Evolutionary conservation across 1,140 invertebrate genomes (phyloP).

Genomic region (Cyrtorhinus lividipennis): DNA sequence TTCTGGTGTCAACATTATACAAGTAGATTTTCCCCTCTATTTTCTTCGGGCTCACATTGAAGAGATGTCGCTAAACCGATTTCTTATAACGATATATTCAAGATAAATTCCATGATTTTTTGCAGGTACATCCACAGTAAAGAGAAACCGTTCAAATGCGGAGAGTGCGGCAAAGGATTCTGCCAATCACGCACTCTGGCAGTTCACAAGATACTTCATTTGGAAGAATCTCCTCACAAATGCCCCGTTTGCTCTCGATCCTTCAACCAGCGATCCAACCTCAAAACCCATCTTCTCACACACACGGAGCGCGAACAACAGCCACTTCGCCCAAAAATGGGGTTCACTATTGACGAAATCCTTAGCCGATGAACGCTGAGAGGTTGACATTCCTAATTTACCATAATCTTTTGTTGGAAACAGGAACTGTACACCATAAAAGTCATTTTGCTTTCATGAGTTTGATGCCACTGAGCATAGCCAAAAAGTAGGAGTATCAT

Average conservation of each 20-base stretch:
- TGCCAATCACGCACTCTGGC: constrained; percentile 87
- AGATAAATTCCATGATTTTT: constrained; percentile 1
- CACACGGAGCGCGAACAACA: constrained; percentile 34
- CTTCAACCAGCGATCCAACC: constrained; percentile 82
- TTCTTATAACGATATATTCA: not conserved
- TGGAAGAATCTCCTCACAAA: constrained; percentile 82
- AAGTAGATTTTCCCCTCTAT: too few relatives aligned
- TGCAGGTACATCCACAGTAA: constrained; percentile 91
- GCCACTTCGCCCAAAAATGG: constrained; percentile 20
- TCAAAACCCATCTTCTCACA: constrained; percentile 82
- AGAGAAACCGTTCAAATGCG: constrained; percentile 93
- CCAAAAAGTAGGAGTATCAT: too few relatives aligned
- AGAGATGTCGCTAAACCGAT: too few relatives aligned
- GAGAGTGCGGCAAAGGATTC: constrained; percentile 90
- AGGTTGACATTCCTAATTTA: not conserved
- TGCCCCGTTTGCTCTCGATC: constrained; percentile 71
- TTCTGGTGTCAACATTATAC: too few relatives aligned
- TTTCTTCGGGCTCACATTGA: too few relatives aligned
- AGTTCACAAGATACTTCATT: constrained; percentile 78
- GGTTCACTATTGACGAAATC: constrained; percentile 24
- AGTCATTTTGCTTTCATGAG: not conserved
- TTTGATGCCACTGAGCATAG: not conserved
- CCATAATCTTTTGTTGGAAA: not conserved
- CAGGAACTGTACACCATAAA: not conserved
- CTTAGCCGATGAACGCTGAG: constrained; percentile 15